phyloP scores from a whole-genome alignment of 2,888 invertebrate species.

The Eristalis intricaria region DNA sequence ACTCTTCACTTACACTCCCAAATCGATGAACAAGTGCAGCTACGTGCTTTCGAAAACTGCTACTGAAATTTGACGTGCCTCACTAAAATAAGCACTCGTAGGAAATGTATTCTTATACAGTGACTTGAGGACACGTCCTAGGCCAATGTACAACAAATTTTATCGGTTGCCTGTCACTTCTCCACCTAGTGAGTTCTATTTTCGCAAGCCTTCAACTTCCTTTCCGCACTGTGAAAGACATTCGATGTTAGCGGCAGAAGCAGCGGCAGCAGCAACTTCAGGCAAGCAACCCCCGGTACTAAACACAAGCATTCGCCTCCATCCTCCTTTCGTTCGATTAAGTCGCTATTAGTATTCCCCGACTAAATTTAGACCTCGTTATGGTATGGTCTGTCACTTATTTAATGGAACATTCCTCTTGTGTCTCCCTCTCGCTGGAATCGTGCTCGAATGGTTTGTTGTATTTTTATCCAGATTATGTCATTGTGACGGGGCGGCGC shows the following conservation, averaged over 20 bases:
- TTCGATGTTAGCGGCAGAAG: not conserved
- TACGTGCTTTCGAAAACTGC: not conserved
- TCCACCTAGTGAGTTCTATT: conserved; percentile 36
- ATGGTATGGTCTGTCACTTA: conserved; percentile 61
- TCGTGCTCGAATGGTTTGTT: conserved; percentile 31
- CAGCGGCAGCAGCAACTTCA: not conserved
- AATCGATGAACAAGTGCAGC: not conserved
- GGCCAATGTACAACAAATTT: conserved; percentile 28
- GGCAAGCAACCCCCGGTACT: not conserved
- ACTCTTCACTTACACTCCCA: conserved; percentile 6
- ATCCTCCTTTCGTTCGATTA: conserved; percentile 54
- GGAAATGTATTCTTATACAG: not conserved
- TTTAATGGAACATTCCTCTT: conserved; percentile 43
- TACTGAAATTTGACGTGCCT: not conserved
- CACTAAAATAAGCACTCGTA: not conserved
- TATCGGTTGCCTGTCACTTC: conserved; percentile 9
- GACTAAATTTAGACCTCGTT: conserved; percentile 63
- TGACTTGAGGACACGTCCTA: conserved; percentile 26
- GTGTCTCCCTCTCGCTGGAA: conserved; percentile 48
- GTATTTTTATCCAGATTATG: conserved; percentile 70
- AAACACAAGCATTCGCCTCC: not conserved
- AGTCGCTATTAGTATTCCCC: conserved; percentile 54
- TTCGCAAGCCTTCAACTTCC: conserved; percentile 41
- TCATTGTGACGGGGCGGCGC: conserved; percentile 65
- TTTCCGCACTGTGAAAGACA: conserved; percentile 4